Evolutionary conservation across 2,113 vertebrate species (phyloP).

Genomic region (Dicrurus megarhynchus): DNA sequence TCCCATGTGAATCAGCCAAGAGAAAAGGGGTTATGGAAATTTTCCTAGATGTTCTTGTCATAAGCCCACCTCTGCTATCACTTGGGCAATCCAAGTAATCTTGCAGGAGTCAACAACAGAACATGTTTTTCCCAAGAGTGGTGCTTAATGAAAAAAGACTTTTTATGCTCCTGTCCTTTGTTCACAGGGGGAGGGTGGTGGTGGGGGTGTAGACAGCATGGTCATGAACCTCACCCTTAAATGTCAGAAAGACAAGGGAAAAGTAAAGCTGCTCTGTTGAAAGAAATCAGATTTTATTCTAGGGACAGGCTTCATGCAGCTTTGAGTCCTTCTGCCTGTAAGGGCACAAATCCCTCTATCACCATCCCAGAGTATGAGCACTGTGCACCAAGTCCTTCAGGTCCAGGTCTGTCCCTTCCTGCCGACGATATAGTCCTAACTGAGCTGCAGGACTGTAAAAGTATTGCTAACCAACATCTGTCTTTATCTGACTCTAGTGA

Average conservation of each 20-base stretch:
- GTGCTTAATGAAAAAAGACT: neutral
- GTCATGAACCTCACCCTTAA: neutral
- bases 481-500: neutral
- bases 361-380: too few species aligned
- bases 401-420: neutral
- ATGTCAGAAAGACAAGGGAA: neutral
- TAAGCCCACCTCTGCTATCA: neutral
- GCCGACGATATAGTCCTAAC: rapidly evolving
- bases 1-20: neutral
- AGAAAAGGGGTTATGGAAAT: neutral
- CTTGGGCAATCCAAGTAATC: neutral
- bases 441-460: neutral
- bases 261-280: neutral
- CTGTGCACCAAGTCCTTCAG: neutral
- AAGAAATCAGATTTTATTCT: neutral
- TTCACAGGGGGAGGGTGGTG: neutral
- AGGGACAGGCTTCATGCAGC: neutral
- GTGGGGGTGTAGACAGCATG: neutral
- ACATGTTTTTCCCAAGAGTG: neutral
- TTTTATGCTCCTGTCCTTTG: neutral
- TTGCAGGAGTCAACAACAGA: neutral
- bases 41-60: neutral
- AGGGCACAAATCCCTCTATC: neutral
- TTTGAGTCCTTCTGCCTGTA: neutral
- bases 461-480: neutral